Conservation (phyloP, 2,797 vertebrate genomes). For the Enteromius radiatus region DNA sequence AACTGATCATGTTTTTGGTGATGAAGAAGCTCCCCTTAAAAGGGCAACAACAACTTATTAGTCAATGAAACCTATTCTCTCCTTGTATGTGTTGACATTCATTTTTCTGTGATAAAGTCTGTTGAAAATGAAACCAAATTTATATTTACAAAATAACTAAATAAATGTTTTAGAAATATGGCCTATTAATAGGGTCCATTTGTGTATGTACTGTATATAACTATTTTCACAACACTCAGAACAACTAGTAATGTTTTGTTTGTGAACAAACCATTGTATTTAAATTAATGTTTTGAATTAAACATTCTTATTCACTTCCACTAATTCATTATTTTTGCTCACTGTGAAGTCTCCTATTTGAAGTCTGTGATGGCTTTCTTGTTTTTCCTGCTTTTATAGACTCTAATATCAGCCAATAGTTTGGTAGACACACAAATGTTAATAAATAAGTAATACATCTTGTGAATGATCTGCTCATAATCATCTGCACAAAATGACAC, state of each 20-base stretch:
- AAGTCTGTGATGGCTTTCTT: not conserved
- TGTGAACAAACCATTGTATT: not conserved
- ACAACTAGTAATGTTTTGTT: not conserved
- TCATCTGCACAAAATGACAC: not conserved
- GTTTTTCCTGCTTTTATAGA: not conserved
- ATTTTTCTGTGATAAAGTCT: not conserved
- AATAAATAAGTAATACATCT: not conserved
- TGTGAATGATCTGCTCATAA: not conserved
- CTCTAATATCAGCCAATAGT: not conserved
- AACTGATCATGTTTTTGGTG: constrained; percentile 23
- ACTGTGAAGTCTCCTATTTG: not conserved
- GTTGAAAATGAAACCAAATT: not conserved
- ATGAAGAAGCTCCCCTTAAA: constrained; percentile 44
- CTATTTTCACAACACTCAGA: not conserved
- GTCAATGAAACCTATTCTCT: not conserved
- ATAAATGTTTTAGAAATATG: not conserved
- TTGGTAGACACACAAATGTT: not conserved
- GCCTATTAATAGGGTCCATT: not conserved
- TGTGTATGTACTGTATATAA: not conserved
- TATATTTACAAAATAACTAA: not conserved
- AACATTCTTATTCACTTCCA: not conserved
- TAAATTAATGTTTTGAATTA: not conserved
- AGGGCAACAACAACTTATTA: not conserved
- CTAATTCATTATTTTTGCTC: not conserved
- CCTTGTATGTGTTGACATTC: not conserved